These are phyloP conservation scores for Ondatra zibethicus DNA, from an alignment of 2,113 vertebrate species.

Conservation along the genomic window DNA sequence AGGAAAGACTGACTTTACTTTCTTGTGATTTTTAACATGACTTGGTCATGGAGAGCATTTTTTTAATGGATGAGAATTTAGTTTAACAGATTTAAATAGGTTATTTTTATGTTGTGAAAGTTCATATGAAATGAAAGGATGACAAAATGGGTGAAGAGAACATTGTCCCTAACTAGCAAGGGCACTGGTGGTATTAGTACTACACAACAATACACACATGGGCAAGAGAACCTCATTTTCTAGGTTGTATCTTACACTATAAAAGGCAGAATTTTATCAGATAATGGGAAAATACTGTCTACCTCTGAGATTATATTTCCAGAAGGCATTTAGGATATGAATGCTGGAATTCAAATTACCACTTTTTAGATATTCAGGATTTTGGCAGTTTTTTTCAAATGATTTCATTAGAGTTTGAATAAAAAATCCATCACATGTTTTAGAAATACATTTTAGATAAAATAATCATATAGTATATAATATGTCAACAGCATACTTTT, in stretches of 20 bases:
- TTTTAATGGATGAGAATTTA: background rate
- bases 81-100: slow-evolving; percentile 4
- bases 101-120: background rate
- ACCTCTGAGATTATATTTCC: background rate
- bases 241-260: background rate
- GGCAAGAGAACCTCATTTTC: background rate
- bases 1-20: background rate
- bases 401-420: background rate
- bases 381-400: slow-evolving; percentile 26
- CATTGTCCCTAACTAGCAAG: background rate
- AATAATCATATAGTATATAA: background rate
- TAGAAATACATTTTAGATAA: background rate
- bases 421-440: background rate
- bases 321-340: background rate
- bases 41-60: background rate
- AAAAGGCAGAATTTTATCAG: slow-evolving; percentile 1
- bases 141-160: background rate
- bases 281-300: background rate
- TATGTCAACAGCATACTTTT: background rate
- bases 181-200: background rate
- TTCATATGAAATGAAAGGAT: background rate
- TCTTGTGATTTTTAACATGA: background rate
- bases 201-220: background rate
- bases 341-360: background rate
- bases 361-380: background rate